Base-by-base conservation (phyloP, 2,888 invertebrate species). In the Neoitamus cyanurus region DNA sequence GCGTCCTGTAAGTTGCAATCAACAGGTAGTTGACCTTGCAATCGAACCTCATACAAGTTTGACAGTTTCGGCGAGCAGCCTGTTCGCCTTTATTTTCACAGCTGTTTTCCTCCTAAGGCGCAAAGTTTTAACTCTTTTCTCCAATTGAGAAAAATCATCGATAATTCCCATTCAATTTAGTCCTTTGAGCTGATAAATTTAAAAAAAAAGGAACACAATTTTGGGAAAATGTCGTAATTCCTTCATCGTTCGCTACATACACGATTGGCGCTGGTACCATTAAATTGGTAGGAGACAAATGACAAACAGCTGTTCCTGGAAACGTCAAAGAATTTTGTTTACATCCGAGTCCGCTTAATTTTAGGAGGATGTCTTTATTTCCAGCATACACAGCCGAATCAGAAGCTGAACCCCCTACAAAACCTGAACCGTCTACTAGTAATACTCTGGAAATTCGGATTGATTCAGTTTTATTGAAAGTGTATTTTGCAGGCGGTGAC, bases 281-380 rank as follows among this genome's bases (percentile, higher is more conserved):
- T 11, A 31, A 31, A 30, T 15, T 3, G 2, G 15, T 4, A 4
- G 13, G 11, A 9, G 13, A 11, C 15, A 25, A 6, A 7, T 73
- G 25, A 31, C 25, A 58, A 58, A 20, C 58, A 58, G 58, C 58
- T 58, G 58, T 20, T 20, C 5, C 1, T 9, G 5, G 46, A 48
- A 48, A 58, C 31, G 31, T 42, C 48, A 46, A 30, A 20, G 7
- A n/a, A 20, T 25, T n/a, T 37, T 77, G 77, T 42, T 77, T 77
- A 77, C 3, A 15, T 30, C 58, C 4, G 36, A 25, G 34, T 30
- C 58, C 25, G 80, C 28, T 30, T 28, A 25, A 34, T 36, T 73
- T 75, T 70, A 70, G 28, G 28, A 84, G 80, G 80, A 88, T 88
- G 88, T 87, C 87, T 3, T 83, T 88, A 46, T 88, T 88, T 84